These are phyloP conservation scores for Drosophila robusta DNA, from an alignment of 2,888 invertebrate species.

Conservation along the genomic window DNA sequence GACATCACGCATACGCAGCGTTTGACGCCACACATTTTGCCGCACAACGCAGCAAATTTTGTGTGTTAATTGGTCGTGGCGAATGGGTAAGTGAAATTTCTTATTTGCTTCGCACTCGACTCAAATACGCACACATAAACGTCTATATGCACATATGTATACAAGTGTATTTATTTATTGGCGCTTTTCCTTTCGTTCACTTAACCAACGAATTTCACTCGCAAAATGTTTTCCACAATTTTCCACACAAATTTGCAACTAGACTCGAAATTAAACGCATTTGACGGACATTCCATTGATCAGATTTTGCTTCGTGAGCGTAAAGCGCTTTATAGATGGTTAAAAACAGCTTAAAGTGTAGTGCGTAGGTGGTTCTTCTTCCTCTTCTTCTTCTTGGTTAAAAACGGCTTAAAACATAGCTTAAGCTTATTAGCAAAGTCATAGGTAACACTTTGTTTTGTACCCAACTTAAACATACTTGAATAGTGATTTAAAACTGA, in stretches of 20 bases:
- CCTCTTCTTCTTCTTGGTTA: too few species aligned
- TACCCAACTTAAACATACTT: too few species aligned
- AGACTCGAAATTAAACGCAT: too few species aligned
- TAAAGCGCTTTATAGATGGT: too few species aligned
- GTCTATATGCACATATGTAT: neutral
- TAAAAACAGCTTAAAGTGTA: too few species aligned
- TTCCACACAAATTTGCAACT: neutral
- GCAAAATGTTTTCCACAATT: slow-evolving; percentile 7
- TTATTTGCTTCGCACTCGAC: slow-evolving; percentile 31
- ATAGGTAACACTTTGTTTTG: too few species aligned
- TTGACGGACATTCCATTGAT: too few species aligned
- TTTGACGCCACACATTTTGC: slow-evolving; percentile 25
- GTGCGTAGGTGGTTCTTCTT: too few species aligned
- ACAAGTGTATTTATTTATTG: neutral
- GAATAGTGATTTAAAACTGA: too few species aligned
- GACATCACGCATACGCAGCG: slow-evolving; percentile 56
- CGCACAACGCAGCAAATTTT: slow-evolving; percentile 20
- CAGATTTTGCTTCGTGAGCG: too few species aligned
- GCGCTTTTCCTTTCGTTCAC: slow-evolving; percentile 21
- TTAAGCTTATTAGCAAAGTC: too few species aligned
- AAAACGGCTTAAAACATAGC: too few species aligned
- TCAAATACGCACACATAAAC: slow-evolving; percentile 3
- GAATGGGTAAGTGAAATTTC: slow-evolving; percentile 46
- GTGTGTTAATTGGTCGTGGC: slow-evolving; percentile 55
- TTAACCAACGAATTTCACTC: slow-evolving; percentile 19